These are phyloP conservation scores for Glaucomys volans DNA, from an alignment of 2,113 vertebrate genomes.

Conservation along the genomic window DNA sequence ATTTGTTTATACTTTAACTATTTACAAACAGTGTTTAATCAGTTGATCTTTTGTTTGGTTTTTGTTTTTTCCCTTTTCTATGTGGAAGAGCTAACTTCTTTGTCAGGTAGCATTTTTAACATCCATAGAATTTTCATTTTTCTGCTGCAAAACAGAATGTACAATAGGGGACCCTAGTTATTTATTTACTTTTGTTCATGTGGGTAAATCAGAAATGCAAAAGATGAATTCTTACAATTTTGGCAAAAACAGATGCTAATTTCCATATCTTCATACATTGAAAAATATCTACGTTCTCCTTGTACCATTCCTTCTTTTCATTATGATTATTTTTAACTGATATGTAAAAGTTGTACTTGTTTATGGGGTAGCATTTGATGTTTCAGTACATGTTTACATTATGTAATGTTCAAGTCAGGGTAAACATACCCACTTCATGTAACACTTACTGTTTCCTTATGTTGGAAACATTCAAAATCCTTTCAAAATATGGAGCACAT, in stretches of 20 bases:
- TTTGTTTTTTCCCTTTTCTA: no score
- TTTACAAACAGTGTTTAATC: conserved; percentile 49
- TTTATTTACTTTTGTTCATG: background rate
- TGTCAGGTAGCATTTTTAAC: conserved; percentile 24
- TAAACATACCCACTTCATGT: background rate
- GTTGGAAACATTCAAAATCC: background rate
- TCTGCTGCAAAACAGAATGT: conserved; percentile 18
- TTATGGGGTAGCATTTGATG: background rate
- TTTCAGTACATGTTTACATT: background rate
- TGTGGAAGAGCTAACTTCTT: conserved; percentile 8
- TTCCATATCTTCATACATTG: background rate
- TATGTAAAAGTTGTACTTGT: background rate
- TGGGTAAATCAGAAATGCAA: conserved; percentile 19
- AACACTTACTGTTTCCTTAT: background rate
- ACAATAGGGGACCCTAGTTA: background rate
- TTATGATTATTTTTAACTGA: background rate
- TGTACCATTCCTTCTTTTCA: background rate
- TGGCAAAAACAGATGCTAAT: background rate
- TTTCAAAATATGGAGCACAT: background rate
- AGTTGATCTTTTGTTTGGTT: background rate
- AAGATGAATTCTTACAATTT: background rate
- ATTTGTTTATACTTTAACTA: conserved; percentile 55
- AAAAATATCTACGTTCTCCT: background rate
- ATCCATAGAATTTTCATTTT: background rate
- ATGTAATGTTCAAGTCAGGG: background rate